phyloP scores from a whole-genome alignment of 2,888 invertebrate species.

The Hypomecis atomaria region DNA sequence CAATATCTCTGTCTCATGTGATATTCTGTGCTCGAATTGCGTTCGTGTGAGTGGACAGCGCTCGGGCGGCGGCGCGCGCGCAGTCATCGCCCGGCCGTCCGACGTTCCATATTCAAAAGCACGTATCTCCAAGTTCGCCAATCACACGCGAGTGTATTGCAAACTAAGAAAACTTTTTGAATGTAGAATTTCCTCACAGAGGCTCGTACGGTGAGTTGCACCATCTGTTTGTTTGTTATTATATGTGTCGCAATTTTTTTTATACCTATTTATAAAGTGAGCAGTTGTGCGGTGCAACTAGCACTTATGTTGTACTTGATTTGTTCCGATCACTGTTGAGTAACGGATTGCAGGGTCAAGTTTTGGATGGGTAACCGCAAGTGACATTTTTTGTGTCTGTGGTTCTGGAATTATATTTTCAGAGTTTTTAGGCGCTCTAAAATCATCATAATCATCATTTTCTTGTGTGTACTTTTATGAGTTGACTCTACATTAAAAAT shows the following conservation, averaged over 20 bases:
- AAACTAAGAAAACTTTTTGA: constrained; percentile 27
- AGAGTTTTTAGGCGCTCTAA: no score
- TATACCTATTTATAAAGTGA: background rate
- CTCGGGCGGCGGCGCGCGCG: constrained; percentile 49
- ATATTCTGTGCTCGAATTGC: constrained; percentile 41
- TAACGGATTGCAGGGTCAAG: background rate
- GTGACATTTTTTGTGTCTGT: no score
- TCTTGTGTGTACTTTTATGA: no score
- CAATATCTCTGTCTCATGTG: background rate
- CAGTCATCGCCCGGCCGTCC: constrained; percentile 74
- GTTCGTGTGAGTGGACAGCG: constrained; percentile 49
- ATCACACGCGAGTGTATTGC: constrained; percentile 30
- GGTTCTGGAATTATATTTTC: no score
- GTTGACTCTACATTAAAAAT: no score
- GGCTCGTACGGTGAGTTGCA: constrained; percentile 23
- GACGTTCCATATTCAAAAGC: constrained; percentile 32
- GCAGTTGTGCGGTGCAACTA: background rate
- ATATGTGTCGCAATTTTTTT: constrained; percentile 9
- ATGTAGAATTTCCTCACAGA: constrained; percentile 41
- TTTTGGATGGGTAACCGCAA: no score
- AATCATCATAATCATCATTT: no score
- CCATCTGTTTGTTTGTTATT: constrained; percentile 16
- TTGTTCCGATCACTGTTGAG: background rate
- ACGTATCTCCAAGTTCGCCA: constrained; percentile 21
- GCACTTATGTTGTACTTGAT: background rate